Evolutionary conservation across 2,113 vertebrate genomes (phyloP), one percentile per base, ranked within the genome.

Genomic region (Zosterops japonicus): DNA sequence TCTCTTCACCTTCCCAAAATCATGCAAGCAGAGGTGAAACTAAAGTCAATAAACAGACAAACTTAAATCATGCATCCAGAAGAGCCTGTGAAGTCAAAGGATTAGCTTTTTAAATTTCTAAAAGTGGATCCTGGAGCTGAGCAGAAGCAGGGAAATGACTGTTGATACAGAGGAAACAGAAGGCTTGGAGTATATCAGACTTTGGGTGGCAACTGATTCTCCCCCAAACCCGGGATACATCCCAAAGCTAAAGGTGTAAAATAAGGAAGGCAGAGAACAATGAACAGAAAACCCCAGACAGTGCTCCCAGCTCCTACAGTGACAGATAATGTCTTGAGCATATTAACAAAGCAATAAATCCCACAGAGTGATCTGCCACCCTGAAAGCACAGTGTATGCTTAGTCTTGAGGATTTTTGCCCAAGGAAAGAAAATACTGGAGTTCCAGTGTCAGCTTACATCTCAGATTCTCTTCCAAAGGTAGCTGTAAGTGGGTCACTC

Each of bases 281-380:
- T 0, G 8, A 85, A 69, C 21, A 83, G 55, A 80, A 79, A 83
- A 75, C 63, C 8, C 27, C 46, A 86, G 71, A 29, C n/a, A 85
- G 67, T 0, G 24, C 42, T 82, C 82, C 46, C 63, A 36, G 84
- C 27, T 64, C 65, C 53, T 6, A 3, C 44, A 69, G 70, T 59
- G 79, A 80, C 77, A 76, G 87, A 74, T 28, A 76, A 69, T 44
- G 67, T 76, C 91, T 61, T 70, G 55, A 86, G 59, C 39, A 28
- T 31, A 85, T 87, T 74, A 93, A 74, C 42, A 90, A 72, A 74
- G 94, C 78, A 95, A 63, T 80, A 93, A 86, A 89, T 77, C 69
- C 68, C 52, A 81, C 9, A 55, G 72, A 82, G 52, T 52, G 71
- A 87, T 83, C 77, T 91, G 86, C 52, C 56, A 78, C 80, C 82